These are phyloP conservation scores for Osmerus mordax DNA, from an alignment of 2,113 vertebrate species.

Conservation along the genomic window DNA sequence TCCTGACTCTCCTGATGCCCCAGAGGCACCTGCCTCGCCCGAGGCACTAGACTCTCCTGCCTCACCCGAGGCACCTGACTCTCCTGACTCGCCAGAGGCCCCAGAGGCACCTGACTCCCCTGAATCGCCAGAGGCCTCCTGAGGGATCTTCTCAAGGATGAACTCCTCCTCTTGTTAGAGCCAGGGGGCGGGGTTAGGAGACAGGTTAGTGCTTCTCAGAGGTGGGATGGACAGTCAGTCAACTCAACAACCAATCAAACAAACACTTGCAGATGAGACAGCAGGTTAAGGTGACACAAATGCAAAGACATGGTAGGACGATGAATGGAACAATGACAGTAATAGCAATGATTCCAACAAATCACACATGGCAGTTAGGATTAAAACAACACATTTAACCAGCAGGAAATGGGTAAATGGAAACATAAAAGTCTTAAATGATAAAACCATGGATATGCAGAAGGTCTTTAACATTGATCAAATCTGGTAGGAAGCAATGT, in stretches of 20 bases:
- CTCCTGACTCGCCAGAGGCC: conserved; percentile 52
- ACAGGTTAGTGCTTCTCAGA: conserved; percentile 41
- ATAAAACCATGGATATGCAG: background rate
- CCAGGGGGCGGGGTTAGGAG: conserved; percentile 59
- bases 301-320: background rate
- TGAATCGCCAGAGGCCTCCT: conserved; percentile 61
- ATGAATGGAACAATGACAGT: conserved; percentile 24
- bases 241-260: conserved; percentile 33
- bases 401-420: conserved; percentile 55
- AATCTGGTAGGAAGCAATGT: background rate
- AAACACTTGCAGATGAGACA: conserved; percentile 30
- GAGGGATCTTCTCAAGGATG: conserved; percentile 39
- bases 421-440: conserved; percentile 38
- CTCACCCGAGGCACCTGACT: conserved; percentile 44
- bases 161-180: conserved; percentile 73
- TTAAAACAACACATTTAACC: conserved; percentile 50
- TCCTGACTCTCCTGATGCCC: conserved; percentile 56
- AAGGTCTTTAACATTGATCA: background rate
- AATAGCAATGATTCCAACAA: background rate
- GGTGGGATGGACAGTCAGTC: conserved; percentile 47
- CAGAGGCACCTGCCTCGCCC: conserved; percentile 6
- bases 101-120: conserved; percentile 60
- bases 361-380: conserved; percentile 7
- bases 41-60: conserved; percentile 10
- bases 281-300: conserved; percentile 29